Evolutionary conservation across 2,113 vertebrate genomes (phyloP), one percentile per base, ranked within the genome.

Genomic region (Mesitornis unicolor): DNA sequence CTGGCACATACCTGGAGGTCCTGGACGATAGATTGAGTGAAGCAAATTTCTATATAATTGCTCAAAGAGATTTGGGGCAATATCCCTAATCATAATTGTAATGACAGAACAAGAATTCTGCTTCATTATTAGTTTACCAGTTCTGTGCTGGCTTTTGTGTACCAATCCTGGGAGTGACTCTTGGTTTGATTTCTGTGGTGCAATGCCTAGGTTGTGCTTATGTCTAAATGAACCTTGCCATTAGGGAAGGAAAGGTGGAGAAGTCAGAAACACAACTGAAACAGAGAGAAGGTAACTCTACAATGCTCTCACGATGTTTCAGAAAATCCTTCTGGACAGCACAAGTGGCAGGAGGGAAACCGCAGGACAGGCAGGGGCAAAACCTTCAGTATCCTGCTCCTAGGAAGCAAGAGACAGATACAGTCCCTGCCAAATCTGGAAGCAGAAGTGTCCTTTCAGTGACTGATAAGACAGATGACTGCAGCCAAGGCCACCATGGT

Each of bases 141-240:
- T 16, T 87, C 56, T 38, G 8, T n/a, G 40, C 35, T 38, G 35
- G 26, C 14, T 70, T 89, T 91, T 75, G 13, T 7, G 36, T 33
- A 2, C 2, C 9, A 47, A 33, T 21, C 14, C 2, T 16, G 26
- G 75, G 38, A 21, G 8, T 8, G 7, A 53, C 43, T 68, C 17
- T 57, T 57, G 16, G 18, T 47, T 64, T 78, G 43, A n/a, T 56
- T 47, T 82, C n/a, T 84, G 43, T 25, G 16, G 3, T 53, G 33
- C 38, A 40, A 29, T 3, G 28, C 6, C 21, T 21, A 51, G 48
- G n/a, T 33, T 3, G 7, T 7, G 3, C 14, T 43, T 75, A 20
- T 0, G 0, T 13, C n/a, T 48, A 45, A 43, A 48, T 0, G 3
- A 20, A 35, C 20, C 16, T 45, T 70, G 16, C 5, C 33, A 31